Base-by-base conservation (phyloP, 2,113 vertebrate species). In the Macrotus californicus region DNA sequence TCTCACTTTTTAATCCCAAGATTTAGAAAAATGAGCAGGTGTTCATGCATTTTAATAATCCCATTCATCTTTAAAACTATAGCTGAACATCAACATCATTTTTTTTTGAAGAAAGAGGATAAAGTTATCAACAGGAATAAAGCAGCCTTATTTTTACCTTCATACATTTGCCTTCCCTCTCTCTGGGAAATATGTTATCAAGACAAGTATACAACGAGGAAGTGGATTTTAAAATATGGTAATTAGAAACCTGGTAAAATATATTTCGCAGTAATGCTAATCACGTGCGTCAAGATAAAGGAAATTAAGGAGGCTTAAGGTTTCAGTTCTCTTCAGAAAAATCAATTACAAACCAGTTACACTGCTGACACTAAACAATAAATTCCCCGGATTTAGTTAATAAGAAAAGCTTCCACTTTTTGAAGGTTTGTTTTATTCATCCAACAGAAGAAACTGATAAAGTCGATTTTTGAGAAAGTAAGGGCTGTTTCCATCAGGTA, bases 221-320 rank as follows among this genome's bases (percentile, higher is more conserved):
- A 70, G 61, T 66, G 92, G 69, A 79, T 96, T 93, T 88, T 56
- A 67, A 88, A 94, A 93, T 95, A 91, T 83, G 86, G 82, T 93
- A 87, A 97, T 89, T 87, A 64, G 82, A 56, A 96, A 66, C 39
- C 34, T 91, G 73, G 80, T 89, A 83, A 96, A 91, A 95, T 95
- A 95, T 66, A 96, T 95, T 87, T 96, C 73, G 79, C 85, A 76
- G 73, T 64, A 93, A 95, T 76, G 64, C 77, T 97, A 95, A 96
- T 96, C 94, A 95, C 56, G 69, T 86, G 41, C 94, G 77, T 94
- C 86, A 89, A 94, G 95, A 96, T 97, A 96, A 96, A 88, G n/a
- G 90, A 97, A 97, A 95, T 96, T 94, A 96, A 96, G 73, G 86
- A 80, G 89, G 91, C 88, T 97, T 95, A 96, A 94, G 69, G 95